Conservation (phyloP, 2,797 vertebrate species). For the Eulemur rubriventer region DNA sequence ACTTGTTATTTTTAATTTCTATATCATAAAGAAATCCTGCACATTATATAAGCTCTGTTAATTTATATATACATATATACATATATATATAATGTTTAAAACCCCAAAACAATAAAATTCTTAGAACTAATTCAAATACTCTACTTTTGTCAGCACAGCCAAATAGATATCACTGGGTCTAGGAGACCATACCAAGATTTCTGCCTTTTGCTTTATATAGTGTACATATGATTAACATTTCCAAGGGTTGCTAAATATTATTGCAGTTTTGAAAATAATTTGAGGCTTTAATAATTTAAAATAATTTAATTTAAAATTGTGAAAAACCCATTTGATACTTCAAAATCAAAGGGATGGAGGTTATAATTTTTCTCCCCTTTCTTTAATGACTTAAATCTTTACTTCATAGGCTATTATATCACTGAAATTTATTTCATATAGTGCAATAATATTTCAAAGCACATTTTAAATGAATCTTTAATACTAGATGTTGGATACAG, state of each 20-base stretch:
- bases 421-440: neutral
- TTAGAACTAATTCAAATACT: neutral
- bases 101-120: neutral
- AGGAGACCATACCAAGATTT: neutral
- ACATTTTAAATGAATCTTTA: conserved; percentile 23
- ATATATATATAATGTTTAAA: neutral
- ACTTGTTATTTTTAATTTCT: neutral
- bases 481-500: neutral
- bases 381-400: neutral
- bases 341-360: neutral
- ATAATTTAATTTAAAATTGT: neutral
- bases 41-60: neutral
- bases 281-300: neutral
- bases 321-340: neutral
- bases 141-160: neutral
- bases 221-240: neutral
- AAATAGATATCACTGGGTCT: neutral
- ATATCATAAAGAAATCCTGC: neutral
- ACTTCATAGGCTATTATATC: neutral
- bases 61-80: neutral
- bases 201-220: neutral
- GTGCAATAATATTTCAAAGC: neutral
- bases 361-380: too few relatives aligned
- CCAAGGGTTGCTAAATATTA: neutral
- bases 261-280: neutral